A percentile compares a stretch with the other conserved stretches of the same genome.
phyloP scores from a whole-genome alignment of 2,113 vertebrate genomes.

The Colaptes auratus region DNA sequence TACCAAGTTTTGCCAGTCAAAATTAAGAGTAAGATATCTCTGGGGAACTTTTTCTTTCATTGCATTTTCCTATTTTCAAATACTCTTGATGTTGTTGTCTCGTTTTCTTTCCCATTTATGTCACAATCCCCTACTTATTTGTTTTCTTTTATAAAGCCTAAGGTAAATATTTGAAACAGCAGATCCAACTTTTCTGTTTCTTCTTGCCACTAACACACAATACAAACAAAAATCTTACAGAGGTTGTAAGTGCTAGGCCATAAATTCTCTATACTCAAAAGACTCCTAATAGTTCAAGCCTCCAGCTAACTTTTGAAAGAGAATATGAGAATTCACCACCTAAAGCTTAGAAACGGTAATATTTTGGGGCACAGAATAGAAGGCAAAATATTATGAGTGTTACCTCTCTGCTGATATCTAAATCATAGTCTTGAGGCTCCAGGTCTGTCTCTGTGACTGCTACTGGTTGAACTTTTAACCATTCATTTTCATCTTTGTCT shows the following conservation, averaged over 20 bases:
- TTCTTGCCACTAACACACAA: background rate
- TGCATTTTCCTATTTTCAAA: background rate
- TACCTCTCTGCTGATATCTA: conserved; percentile 96
- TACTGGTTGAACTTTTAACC: conserved; percentile 83
- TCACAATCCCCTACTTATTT: background rate
- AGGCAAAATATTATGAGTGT: background rate
- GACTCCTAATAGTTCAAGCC: background rate
- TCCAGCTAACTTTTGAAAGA: background rate
- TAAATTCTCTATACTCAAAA: background rate
- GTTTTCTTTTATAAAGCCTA: background rate
- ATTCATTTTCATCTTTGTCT: conserved; percentile 87
- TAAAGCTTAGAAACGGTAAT: background rate
- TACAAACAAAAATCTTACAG: rapidly evolving
- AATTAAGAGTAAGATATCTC: background rate
- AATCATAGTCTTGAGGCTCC: conserved; percentile 90
- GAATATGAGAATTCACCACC: background rate
- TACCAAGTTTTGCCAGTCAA: background rate
- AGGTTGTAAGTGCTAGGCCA: background rate
- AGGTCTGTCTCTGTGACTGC: conserved; percentile 84
- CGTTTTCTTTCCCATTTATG: background rate
- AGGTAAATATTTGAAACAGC: background rate
- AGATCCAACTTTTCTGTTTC: background rate
- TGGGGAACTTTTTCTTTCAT: background rate
- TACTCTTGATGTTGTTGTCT: background rate
- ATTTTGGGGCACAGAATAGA: background rate